Percentiles rank a stretch among this genome's conserved stretches.
Conservation (phyloP, 2,888 invertebrate genomes). For the Hoplodrina ambigua region DNA sequence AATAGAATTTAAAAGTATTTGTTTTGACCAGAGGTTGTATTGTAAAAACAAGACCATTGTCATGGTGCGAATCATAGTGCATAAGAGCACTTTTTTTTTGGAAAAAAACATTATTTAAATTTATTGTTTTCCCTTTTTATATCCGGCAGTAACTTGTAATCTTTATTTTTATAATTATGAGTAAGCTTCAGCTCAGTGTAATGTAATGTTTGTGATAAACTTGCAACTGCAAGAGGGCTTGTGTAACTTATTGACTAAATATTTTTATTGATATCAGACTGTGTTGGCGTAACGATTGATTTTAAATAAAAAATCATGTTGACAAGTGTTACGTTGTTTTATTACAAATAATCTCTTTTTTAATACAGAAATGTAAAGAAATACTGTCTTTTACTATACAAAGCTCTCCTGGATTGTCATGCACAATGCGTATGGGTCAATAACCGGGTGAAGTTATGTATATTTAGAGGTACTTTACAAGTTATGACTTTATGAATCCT, state of each 20-base stretch:
- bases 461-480: no score
- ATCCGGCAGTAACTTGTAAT: conserved; percentile 25
- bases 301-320: conserved; percentile 63
- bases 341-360: conserved; percentile 16
- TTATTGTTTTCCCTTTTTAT: background rate
- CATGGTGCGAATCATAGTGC: background rate
- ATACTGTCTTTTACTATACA: no score
- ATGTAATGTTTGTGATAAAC: conserved; percentile 59
- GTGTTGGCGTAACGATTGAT: conserved; percentile 56
- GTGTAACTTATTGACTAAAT: conserved; percentile 50
- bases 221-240: conserved; percentile 51
- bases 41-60: background rate
- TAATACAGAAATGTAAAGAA: no score
- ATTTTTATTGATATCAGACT: conserved; percentile 56
- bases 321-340: conserved; percentile 49
- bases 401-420: no score
- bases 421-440: no score
- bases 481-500: no score
- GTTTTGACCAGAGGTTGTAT: background rate
- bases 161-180: conserved; percentile 22
- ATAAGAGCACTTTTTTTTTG: background rate
- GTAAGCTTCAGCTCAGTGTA: conserved; percentile 45
- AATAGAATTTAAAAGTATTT: background rate
- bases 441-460: no score
- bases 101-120: background rate